These are phyloP conservation scores for Drosophila cardini DNA, from an alignment of 1,140 invertebrate genomes.

Conservation along the genomic window DNA sequence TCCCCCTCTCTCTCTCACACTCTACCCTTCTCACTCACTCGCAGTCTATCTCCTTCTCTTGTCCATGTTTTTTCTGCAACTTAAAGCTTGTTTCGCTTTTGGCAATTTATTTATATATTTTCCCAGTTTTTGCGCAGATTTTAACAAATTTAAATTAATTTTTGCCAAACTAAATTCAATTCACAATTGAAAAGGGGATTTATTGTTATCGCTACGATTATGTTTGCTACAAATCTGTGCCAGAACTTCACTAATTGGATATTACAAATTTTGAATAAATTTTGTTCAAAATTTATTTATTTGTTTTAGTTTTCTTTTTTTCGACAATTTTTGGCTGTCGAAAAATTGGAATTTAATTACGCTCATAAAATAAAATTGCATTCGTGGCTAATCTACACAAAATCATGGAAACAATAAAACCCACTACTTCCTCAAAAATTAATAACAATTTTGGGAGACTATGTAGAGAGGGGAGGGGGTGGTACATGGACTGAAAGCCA, in stretches of 20 bases:
- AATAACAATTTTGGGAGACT: constrained; percentile 36
- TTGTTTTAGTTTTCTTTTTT: constrained; percentile 8
- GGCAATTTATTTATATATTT: constrained; percentile 65
- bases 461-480: not conserved
- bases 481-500: not conserved
- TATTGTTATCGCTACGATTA: constrained; percentile 41
- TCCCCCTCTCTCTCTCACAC: not conserved
- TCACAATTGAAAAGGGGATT: constrained; percentile 40
- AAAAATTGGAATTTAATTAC: constrained; percentile 51
- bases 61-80: constrained; percentile 21
- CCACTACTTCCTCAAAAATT: constrained; percentile 30
- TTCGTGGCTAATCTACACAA: constrained; percentile 32
- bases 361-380: constrained; percentile 19
- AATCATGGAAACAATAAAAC: constrained; percentile 23
- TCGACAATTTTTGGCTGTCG: not conserved
- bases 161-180: constrained; percentile 62
- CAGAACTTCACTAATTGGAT: constrained; percentile 44
- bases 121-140: constrained; percentile 30
- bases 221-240: constrained; percentile 24
- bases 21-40: constrained; percentile 7
- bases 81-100: constrained; percentile 49
- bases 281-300: constrained; percentile 24
- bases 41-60: not conserved
- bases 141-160: constrained; percentile 65
- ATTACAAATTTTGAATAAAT: constrained; percentile 44